phyloP scores from a whole-genome alignment of 2,888 invertebrate genomes.

The Leucania comma region DNA sequence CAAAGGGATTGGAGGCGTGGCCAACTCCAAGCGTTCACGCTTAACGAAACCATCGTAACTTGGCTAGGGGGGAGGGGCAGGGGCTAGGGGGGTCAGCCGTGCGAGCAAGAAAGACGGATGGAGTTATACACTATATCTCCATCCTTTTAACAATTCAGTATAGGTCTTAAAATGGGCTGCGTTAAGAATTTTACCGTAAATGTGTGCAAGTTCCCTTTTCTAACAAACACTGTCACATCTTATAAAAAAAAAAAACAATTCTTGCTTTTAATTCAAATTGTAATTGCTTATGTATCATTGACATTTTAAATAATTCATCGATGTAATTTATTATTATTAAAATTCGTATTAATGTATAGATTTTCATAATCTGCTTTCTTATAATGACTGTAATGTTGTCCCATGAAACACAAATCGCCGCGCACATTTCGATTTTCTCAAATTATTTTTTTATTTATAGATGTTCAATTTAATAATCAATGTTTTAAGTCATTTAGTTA shows the following conservation, averaged over 20 bases:
- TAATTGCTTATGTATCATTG: constrained; percentile 32
- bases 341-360: constrained; percentile 39
- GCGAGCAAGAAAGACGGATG: too few relatives aligned
- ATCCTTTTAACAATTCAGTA: too few relatives aligned
- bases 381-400: constrained; percentile 14
- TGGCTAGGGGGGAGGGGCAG: too few relatives aligned
- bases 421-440: constrained; percentile 39
- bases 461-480: constrained; percentile 1
- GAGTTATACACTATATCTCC: too few relatives aligned
- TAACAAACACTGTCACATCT: constrained; percentile 24
- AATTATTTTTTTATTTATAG: constrained; percentile 11
- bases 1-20: too few relatives aligned
- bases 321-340: constrained; percentile 44
- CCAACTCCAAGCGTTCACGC: too few relatives aligned
- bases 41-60: too few relatives aligned
- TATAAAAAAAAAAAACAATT: constrained; percentile 30
- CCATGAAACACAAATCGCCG: constrained; percentile 27
- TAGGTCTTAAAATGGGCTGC: too few relatives aligned
- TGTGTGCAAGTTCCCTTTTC: neutral
- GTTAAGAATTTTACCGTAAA: too few relatives aligned
- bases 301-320: constrained; percentile 28
- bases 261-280: constrained; percentile 45
- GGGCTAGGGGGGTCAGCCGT: too few relatives aligned
- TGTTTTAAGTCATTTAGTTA: constrained; percentile 32
- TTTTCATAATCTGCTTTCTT: constrained; percentile 32